Evolutionary conservation across 2,113 vertebrate genomes (phyloP).

Genomic region (Anthoscopus minutus): DNA sequence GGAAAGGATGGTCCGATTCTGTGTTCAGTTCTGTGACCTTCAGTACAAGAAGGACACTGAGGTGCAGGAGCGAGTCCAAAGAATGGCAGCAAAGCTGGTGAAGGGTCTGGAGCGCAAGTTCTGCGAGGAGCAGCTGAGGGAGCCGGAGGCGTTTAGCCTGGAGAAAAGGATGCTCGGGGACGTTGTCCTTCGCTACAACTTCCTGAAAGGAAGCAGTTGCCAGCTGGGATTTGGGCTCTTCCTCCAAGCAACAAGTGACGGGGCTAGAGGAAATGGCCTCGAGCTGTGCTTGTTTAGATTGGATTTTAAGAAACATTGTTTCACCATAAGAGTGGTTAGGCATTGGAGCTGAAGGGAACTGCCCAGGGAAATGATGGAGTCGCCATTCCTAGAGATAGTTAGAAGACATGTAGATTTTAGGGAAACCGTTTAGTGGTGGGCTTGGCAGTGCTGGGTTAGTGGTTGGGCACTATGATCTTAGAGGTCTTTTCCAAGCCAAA

Average conservation of each 20-base stretch:
- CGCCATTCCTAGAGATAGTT: no score
- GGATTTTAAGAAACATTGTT: neutral
- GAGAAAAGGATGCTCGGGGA: neutral
- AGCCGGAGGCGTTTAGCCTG: neutral
- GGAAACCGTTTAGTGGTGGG: neutral
- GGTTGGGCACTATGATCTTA: neutral
- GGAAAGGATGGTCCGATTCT: no score
- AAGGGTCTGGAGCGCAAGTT: neutral
- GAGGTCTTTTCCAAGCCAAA: neutral
- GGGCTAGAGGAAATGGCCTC: neutral
- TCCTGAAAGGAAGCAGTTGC: fast-evolving
- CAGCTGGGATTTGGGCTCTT: neutral
- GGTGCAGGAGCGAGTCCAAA: neutral
- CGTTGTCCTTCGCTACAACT: neutral
- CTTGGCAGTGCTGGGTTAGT: neutral
- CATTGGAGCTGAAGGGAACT: neutral
- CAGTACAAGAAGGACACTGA: neutral
- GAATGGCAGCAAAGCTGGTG: neutral
- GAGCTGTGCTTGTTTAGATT: no score
- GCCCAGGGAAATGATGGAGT: neutral
- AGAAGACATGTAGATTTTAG: neutral
- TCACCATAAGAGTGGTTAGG: no score
- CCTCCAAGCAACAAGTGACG: neutral
- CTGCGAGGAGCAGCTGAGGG: neutral
- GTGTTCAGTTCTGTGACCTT: neutral